Evolutionary conservation across 2,888 invertebrate genomes (phyloP).

Genomic region (Hypolimnas misippus): DNA sequence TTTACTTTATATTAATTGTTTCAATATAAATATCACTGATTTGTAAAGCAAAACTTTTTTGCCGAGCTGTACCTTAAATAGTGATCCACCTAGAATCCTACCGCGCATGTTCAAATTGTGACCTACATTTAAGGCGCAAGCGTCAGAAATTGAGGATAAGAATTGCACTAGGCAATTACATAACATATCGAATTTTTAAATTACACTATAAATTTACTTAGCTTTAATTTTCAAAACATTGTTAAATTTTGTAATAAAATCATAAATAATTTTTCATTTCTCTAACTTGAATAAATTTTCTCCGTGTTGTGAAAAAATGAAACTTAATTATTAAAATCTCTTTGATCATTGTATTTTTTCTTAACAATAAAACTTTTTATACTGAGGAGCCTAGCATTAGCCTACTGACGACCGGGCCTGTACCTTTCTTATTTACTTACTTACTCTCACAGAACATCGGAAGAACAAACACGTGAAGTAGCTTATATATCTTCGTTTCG

Average conservation of each 20-base stretch:
- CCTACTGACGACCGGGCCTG: too few species aligned
- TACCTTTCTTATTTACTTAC: too few species aligned
- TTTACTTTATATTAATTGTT: background rate
- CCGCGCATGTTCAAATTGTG: constrained; percentile 42
- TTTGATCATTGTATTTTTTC: too few species aligned
- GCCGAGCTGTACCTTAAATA: constrained; percentile 22
- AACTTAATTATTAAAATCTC: background rate
- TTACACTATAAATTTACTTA: background rate
- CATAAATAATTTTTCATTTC: too few species aligned
- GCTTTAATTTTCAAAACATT: background rate
- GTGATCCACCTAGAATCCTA: constrained; percentile 12
- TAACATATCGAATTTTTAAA: background rate
- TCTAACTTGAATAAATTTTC: too few species aligned
- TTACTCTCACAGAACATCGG: too few species aligned
- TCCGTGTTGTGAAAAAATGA: too few species aligned
- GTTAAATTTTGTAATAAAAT: background rate
- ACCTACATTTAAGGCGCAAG: constrained; percentile 40
- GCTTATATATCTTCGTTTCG: too few species aligned
- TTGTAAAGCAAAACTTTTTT: background rate
- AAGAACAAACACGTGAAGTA: too few species aligned
- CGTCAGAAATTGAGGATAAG: constrained; percentile 6
- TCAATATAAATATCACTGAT: background rate
- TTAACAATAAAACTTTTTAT: too few species aligned
- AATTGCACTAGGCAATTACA: background rate
- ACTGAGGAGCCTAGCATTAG: too few species aligned